A percentile compares a stretch with the other conserved stretches of the same genome.
phyloP scores from a whole-genome alignment of 2,113 vertebrate genomes.

The Malurus alboscapulatus region DNA sequence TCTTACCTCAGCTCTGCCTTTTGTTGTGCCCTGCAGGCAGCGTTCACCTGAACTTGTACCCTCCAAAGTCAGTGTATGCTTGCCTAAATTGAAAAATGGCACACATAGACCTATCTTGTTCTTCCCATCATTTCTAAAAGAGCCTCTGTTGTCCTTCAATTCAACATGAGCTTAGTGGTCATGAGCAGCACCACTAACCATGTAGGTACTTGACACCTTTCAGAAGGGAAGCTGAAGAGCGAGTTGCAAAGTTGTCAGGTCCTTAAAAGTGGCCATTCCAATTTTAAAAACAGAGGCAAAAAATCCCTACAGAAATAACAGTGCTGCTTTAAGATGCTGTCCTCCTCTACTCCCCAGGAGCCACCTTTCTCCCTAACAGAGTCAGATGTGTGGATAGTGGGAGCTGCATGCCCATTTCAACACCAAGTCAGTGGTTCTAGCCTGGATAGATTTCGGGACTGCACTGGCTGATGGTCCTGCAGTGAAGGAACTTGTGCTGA shows the following conservation, averaged over 20 bases:
- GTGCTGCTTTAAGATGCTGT: neutral
- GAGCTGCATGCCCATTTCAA: neutral
- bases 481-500: neutral
- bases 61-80: neutral
- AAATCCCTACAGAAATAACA: neutral
- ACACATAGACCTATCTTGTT: neutral
- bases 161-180: neutral
- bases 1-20: slow-evolving; percentile 3
- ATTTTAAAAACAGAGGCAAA: neutral
- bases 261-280: neutral
- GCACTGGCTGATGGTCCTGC: neutral
- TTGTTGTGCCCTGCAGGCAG: slow-evolving; percentile 30
- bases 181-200: neutral
- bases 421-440: neutral
- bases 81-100: neutral
- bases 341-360: neutral
- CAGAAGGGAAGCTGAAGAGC: neutral
- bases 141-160: neutral
- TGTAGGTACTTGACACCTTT: neutral
- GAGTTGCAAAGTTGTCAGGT: neutral
- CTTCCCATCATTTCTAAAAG: neutral
- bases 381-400: neutral
- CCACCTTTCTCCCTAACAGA: neutral
- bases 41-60: accelerated
- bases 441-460: neutral